These are phyloP conservation scores for Alsophila aescularia DNA, from an alignment of 2,888 invertebrate genomes.

Conservation along the genomic window DNA sequence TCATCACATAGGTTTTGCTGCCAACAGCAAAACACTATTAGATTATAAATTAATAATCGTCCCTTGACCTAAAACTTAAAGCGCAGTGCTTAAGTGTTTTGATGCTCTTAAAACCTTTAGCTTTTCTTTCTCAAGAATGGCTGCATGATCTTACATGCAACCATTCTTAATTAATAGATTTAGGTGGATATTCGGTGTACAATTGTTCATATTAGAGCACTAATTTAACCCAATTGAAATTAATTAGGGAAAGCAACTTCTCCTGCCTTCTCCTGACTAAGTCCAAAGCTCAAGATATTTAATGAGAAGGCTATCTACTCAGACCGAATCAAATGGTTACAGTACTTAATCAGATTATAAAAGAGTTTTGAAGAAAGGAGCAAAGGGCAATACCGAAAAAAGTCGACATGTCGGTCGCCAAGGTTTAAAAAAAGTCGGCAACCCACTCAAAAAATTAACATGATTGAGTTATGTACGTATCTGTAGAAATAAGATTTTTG, in stretches of 20 bases:
- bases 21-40: too few relatives aligned
- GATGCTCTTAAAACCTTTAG: too few relatives aligned
- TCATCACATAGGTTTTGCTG: too few relatives aligned
- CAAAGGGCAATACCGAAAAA: slow-evolving; percentile 29
- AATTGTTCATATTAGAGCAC: neutral
- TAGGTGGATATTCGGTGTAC: too few relatives aligned
- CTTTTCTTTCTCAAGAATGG: too few relatives aligned
- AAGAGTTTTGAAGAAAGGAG: slow-evolving; percentile 1
- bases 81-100: too few relatives aligned
- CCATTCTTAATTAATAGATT: too few relatives aligned
- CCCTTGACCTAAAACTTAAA: too few relatives aligned
- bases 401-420: slow-evolving; percentile 15
- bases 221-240: slow-evolving; percentile 28
- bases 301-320: neutral
- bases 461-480: too few relatives aligned
- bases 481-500: slow-evolving; percentile 27
- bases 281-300: slow-evolving; percentile 5
- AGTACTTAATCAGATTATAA: neutral
- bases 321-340: neutral
- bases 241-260: slow-evolving; percentile 21
- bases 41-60: too few relatives aligned
- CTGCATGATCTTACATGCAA: too few relatives aligned
- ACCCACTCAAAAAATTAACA: slow-evolving; percentile 16
- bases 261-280: neutral
- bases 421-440: too few relatives aligned